Evolutionary conservation across 2,888 invertebrate genomes (phyloP).

Genomic region (Tinea trinotella): DNA sequence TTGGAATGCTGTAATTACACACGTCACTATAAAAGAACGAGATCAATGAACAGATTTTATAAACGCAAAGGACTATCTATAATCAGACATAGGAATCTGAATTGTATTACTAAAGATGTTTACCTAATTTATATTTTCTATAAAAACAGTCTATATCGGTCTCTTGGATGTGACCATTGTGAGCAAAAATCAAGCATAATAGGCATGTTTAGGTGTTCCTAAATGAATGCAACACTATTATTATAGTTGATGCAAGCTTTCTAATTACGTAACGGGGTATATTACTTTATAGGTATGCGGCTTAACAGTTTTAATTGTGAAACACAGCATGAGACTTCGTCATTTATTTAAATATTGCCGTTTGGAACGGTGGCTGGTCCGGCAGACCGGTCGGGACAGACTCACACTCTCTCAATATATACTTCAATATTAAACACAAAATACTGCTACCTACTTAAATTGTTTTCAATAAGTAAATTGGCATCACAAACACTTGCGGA

Average conservation of each 20-base stretch:
- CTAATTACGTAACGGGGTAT: conserved; percentile 49
- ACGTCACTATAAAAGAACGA: background rate
- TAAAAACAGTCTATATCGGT: conserved; percentile 5
- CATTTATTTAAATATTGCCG: conserved; percentile 57
- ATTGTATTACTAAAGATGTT: conserved; percentile 1
- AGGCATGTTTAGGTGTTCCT: background rate
- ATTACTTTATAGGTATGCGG: conserved; percentile 32
- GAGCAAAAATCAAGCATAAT: background rate
- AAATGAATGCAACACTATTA: background rate
- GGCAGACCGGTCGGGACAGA: conserved; percentile 45
- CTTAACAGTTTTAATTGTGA: conserved; percentile 58
- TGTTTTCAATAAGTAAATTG: background rate
- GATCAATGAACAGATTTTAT: conserved; percentile 6
- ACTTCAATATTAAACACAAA: background rate
- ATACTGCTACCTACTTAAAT: conserved; percentile 7
- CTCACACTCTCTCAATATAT: conserved; percentile 14
- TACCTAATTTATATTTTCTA: background rate
- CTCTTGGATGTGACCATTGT: background rate
- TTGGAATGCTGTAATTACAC: background rate
- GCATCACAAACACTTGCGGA: too few species aligned
- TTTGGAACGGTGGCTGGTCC: conserved; percentile 45
- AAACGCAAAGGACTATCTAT: background rate
- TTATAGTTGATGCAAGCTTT: conserved; percentile 26
- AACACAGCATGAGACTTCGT: conserved; percentile 47
- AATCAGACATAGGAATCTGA: conserved; percentile 2